Evolutionary conservation across 2,113 vertebrate genomes (phyloP), one percentile per base, ranked within the genome.

Genomic region (Sebastes fasciatus): DNA sequence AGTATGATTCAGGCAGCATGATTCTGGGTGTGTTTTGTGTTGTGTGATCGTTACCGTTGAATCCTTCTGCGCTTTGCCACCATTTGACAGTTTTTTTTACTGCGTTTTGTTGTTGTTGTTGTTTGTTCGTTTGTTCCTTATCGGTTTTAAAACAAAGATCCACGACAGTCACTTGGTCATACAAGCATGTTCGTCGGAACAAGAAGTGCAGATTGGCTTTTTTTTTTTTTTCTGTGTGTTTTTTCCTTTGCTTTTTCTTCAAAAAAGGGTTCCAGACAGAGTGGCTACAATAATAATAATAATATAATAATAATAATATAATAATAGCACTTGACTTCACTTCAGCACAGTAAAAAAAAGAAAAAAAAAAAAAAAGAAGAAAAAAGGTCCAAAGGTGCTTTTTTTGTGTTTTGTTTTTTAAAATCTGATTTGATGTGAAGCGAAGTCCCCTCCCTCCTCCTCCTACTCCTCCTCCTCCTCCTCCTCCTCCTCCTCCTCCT

Each of bases 321-420:
- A 90, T 88, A 92, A 91, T 89, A 92, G 91, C 90, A 92, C 91
- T 91, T 88, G 83, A 94, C 90, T 91, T 93, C 90, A 94, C 93
- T 90, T 92, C 89, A 90, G 90, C 88, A 90, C 92, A 88, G 90
- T 93, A 86, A 87, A 90, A 92, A 87, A 89, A 64, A 85, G 67
- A 81, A 64, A 71, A 66, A 92, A 84, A 84, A 66, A 85, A 64
- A 77, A 83, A 86, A 88, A 86, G 74, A 84, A 66, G 83, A 64
- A 77, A 83, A 86, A 88, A 85, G 77, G 86, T 90, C 65, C 74
- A 91, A 92, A 88, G 87, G 90, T 91, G 86, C 87, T 88, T 89
- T 86, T 87, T 78, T 66, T 42, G 42, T 79, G 51, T 74, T 54
- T 81, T 62, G 11, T 26, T 87, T 84, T 73, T 87, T 19, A 73